Evolutionary conservation across 2,888 invertebrate genomes (phyloP), one percentile per base, ranked within the genome.

Genomic region (Cistogaster globosa): DNA sequence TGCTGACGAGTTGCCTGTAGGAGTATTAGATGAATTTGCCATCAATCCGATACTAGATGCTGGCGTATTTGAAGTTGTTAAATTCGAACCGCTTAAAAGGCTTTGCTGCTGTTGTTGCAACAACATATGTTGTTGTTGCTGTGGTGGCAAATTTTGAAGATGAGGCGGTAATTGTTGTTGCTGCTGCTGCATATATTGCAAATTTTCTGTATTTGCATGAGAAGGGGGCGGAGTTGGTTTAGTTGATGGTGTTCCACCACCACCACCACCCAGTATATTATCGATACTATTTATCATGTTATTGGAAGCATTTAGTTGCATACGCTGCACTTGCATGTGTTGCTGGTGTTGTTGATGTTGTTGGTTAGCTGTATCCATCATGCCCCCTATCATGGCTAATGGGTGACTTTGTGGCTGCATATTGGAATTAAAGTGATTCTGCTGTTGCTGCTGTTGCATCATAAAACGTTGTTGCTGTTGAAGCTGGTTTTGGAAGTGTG

Each of bases 351-450:
- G 89, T 83, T 26, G 26, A 32, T 32, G 32, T 8, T 42, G 42
- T 42, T 90, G 90, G 51, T 90, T 90, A 18, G 88, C 84, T 32
- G 83, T 79, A 78, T 89, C 88, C 88, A 91, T 90, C 91, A 91
- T 91, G 57, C 91, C 91, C 8, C 91, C 90, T 86, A 91, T 89
- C 89, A 91, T 89, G 20, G 90, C 87, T 55, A 89, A 84, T n/a
- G 91, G 91, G 88, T 90, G 87, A 65, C 57, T 78, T 69, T 87
- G 87, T 88, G 88, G 88, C 58, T 87, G 87, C 63, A 86, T 74
- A 74, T 88, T 87, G 20, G 86, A 71, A 83, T 89, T 89, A 55
- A 80, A 90, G 79, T 89, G 89, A 76, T 88, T 89, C 79, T 88
- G 89, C 62, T 90, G 68, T 8, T 68, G 68, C 18, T 69, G 69